Base-by-base conservation (phyloP, 2,888 invertebrate species). In the Tenthredo notha region DNA sequence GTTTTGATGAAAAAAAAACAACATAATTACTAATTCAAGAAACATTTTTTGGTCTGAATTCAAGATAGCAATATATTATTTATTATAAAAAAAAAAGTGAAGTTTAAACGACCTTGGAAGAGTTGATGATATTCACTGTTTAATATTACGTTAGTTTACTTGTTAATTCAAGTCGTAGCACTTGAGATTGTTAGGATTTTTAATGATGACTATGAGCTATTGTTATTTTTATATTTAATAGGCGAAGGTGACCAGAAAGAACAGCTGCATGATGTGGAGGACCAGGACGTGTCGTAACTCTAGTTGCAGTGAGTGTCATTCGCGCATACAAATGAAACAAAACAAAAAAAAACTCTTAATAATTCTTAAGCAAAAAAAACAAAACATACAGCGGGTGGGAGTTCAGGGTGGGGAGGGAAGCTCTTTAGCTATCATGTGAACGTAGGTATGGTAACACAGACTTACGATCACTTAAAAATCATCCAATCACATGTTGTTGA, bases 201-300 rank as follows among this genome's bases (percentile, higher is more conserved):
- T 4, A 74, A 74, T 43, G 40, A 74, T 74, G 25, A 43, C 33
- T 25, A 33, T 80, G 61, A 58, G n/a, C 58, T 61, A 61, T 61
- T 80, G 37, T 61, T 50, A n/a, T 75, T 50, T 33, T 47, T 75
- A 43, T 75, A 21, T 54, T 47, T 87, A 95, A 50, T 94, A 97
- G 98, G 97, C 93, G 98, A 98, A 94, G 96, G 97, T 89, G 98
- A 98, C 95, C 97, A 97, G 92, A 98, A 98, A 95, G 98, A 97
- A 94, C 97, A 97, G 94, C 96, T 98, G 94, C 98, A 98, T 94
- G 98, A 98, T 94, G 97, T 97, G 93, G 98, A 98, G 94, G 98
- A 98, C 94, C 98, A 98, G 95, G 98, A 98, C 95, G 98, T 98
- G 95, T 98, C 98, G 97, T 98, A 98, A 98, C 96, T 95, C 90